Evolutionary conservation across 2,888 invertebrate genomes (phyloP).

Genomic region (Epistrophella euchroma): DNA sequence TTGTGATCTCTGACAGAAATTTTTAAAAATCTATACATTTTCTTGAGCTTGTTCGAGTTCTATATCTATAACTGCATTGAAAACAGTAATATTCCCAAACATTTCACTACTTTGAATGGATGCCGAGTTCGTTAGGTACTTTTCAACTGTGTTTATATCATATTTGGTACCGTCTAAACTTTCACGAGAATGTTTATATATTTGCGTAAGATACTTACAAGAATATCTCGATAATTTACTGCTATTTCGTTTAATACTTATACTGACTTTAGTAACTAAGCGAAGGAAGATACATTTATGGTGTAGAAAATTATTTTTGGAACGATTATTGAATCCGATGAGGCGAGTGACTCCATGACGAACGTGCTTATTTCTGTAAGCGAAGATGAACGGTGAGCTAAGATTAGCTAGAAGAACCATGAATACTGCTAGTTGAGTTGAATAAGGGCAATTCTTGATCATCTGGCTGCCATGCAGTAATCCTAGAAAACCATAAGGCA

Average conservation of each 20-base stretch:
- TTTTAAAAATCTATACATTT: background rate
- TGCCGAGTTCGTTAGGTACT: conserved; percentile 39
- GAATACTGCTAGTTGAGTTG: conserved; percentile 82
- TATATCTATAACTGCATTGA: conserved; percentile 30
- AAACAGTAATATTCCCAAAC: conserved; percentile 48
- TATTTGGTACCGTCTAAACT: conserved; percentile 42
- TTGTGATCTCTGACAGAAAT: background rate
- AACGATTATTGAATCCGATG: conserved; percentile 80
- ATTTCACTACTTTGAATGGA: conserved; percentile 55
- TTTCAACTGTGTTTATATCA: conserved; percentile 36
- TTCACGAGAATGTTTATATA: conserved; percentile 42
- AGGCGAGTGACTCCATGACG: conserved; percentile 83
- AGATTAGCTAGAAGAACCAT: conserved; percentile 83
- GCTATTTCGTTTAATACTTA: conserved; percentile 81
- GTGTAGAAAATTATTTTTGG: conserved; percentile 78
- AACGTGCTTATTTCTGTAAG: conserved; percentile 84
- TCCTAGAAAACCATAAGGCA: conserved; percentile 83
- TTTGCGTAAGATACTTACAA: conserved; percentile 81
- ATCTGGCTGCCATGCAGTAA: conserved; percentile 82
- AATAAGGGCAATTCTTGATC: conserved; percentile 80
- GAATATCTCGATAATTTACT: conserved; percentile 83
- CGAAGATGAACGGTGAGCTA: conserved; percentile 83
- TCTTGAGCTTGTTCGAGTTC: background rate
- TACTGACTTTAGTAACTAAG: conserved; percentile 74
- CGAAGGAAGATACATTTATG: conserved; percentile 79